phyloP scores from a whole-genome alignment of 2,888 invertebrate genomes.

The Seladonia tumulorum region DNA sequence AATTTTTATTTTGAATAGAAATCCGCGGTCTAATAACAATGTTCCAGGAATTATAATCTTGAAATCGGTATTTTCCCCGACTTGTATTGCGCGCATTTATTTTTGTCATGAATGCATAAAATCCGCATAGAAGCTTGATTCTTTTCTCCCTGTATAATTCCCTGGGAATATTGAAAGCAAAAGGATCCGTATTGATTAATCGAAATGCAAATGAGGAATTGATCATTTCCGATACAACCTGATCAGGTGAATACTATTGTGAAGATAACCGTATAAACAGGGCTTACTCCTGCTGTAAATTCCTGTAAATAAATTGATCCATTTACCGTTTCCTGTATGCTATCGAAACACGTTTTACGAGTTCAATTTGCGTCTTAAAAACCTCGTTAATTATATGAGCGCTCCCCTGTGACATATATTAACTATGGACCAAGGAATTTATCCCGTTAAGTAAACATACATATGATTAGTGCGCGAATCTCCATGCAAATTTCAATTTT shows the following conservation, averaged over 20 bases:
- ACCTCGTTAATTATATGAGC: neutral
- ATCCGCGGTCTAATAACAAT: no score
- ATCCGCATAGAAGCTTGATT: no score
- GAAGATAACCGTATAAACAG: neutral
- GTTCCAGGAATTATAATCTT: neutral
- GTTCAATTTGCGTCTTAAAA: slow-evolving; percentile 1
- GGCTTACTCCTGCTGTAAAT: neutral
- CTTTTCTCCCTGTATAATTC: neutral
- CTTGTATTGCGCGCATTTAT: no score
- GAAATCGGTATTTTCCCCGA: no score
- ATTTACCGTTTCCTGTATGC: neutral
- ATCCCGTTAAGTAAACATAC: neutral
- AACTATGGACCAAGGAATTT: neutral
- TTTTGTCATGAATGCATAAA: no score
- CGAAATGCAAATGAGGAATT: neutral
- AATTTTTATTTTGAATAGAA: no score
- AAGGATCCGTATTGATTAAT: neutral
- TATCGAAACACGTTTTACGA: neutral
- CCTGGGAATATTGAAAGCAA: neutral
- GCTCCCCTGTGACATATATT: neutral
- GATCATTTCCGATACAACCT: neutral
- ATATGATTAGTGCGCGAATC: neutral
- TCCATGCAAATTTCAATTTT: neutral
- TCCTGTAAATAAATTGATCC: neutral
- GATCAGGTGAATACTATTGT: neutral